These are phyloP conservation scores for Rhincodon typus DNA, from an alignment of 2,797 vertebrate species.

Conservation along the genomic window DNA sequence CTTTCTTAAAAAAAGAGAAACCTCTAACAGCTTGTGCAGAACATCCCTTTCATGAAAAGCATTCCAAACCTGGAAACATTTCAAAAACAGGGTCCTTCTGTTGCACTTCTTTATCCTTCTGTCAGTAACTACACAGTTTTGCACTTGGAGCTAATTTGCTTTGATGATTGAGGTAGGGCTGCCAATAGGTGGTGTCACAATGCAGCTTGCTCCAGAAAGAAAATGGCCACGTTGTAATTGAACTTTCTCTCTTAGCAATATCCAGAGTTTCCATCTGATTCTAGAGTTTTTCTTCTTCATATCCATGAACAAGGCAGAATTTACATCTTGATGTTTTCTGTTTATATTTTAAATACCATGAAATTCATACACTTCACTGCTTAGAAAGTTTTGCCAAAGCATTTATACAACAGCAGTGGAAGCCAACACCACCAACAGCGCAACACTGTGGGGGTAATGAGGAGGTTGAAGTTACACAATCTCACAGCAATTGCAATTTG, in stretches of 20 bases:
- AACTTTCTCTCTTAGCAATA: constrained; percentile 8
- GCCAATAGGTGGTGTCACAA: constrained; percentile 1
- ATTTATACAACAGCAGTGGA: background rate
- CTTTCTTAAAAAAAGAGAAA: background rate
- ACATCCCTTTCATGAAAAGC: background rate
- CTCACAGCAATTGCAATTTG: constrained; percentile 15
- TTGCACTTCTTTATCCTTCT: background rate
- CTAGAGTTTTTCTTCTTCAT: background rate
- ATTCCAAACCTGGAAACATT: constrained; percentile 22
- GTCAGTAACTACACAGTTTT: background rate
- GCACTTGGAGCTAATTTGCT: background rate
- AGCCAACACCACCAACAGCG: background rate
- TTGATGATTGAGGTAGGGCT: constrained; percentile 12
- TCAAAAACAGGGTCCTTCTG: background rate
- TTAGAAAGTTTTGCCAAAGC: background rate
- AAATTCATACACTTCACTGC: background rate
- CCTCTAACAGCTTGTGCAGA: constrained; percentile 14
- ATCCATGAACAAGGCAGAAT: background rate
- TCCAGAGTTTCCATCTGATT: background rate
- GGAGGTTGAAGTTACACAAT: background rate
- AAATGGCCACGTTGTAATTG: constrained; percentile 24
- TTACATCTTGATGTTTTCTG: background rate
- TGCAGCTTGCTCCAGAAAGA: background rate
- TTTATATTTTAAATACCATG: background rate
- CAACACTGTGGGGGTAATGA: background rate